Evolutionary conservation across 2,797 vertebrate species (phyloP).

Genomic region (Calcarius lapponicus): DNA sequence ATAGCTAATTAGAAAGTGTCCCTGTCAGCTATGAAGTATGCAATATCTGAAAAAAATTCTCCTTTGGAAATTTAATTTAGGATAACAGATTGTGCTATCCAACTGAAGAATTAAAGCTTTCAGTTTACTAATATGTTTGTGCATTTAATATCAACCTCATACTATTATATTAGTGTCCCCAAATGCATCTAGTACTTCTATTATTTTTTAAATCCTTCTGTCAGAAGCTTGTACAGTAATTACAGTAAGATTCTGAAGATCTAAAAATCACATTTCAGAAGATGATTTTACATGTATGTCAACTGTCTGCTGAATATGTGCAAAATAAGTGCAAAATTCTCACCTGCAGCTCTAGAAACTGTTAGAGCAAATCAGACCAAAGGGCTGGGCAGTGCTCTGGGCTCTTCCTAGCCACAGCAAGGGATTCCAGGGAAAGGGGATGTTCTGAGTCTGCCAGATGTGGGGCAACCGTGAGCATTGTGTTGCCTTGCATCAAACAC

Average conservation of each 20-base stretch:
- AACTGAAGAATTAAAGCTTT: slow-evolving; percentile 73
- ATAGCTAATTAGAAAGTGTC: slow-evolving; percentile 82
- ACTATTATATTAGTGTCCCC: slow-evolving; percentile 11
- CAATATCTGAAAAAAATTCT: slow-evolving; percentile 74
- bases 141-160: slow-evolving; percentile 64
- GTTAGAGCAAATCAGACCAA: neutral
- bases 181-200: slow-evolving; percentile 22
- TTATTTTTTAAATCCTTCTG: neutral
- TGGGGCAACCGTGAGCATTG: too few species aligned
- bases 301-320: neutral
- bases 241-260: neutral
- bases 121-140: slow-evolving; percentile 57
- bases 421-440: neutral
- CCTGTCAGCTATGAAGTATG: slow-evolving; percentile 77
- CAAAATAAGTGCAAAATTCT: neutral
- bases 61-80: slow-evolving; percentile 79
- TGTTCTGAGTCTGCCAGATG: neutral
- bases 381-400: fast-evolving
- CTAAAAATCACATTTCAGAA: neutral
- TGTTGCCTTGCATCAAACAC: fast-evolving
- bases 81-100: slow-evolving; percentile 73
- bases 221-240: slow-evolving; percentile 20
- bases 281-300: neutral
- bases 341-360: neutral
- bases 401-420: neutral